Base-by-base conservation (phyloP, 2,113 vertebrate species). In the Carassius gibelio region DNA sequence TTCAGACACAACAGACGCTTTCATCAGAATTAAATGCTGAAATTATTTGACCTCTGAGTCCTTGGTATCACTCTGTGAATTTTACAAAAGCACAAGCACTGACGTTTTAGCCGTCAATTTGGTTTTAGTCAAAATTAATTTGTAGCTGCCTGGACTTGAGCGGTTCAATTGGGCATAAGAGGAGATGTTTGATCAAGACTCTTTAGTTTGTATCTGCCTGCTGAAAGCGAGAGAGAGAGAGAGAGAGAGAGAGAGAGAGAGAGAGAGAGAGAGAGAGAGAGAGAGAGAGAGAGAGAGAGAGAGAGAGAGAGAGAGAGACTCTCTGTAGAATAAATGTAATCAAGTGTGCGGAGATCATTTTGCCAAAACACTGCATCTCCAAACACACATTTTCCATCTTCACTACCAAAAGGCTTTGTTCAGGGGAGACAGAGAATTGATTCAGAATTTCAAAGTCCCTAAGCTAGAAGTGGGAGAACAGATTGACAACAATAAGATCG, bases 271-370 rank as follows among this genome's bases (percentile, higher is more conserved):
- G 50, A 52, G 13, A 52, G 50, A 48, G 50, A 52, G 50, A 52
- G 50, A 52, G 13, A 52, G 45, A 48, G 45, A 48, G 45, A 11
- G 45, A 4, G 50, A 50, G 50, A 14, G 13, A 4, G 50, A 14
- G 50, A 52, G 50, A 52, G 50, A 52, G 13, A 52, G 50, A 48
- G 50, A 52, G 50, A 52, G 50, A 52, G 13, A 52, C 81, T 88
- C 87, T 88, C 84, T 86, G 81, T 71, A 86, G 84, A 84, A 81
- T 82, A 84, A 59, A 84, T 75, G 77, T 88, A 88, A 86, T 84
- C 82, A 88, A 82, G 78, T 86, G 76, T 77, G 82, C 9, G 45
- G 72, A 84, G 84, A 86, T 84, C 61, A 59, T 83, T 86, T 84
- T 86, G 87, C 87, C 85, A 86, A 86, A 86, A 86, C 76, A 77